Conservation (phyloP, 2,888 invertebrate genomes). For the Lasioglossum lativentre region DNA sequence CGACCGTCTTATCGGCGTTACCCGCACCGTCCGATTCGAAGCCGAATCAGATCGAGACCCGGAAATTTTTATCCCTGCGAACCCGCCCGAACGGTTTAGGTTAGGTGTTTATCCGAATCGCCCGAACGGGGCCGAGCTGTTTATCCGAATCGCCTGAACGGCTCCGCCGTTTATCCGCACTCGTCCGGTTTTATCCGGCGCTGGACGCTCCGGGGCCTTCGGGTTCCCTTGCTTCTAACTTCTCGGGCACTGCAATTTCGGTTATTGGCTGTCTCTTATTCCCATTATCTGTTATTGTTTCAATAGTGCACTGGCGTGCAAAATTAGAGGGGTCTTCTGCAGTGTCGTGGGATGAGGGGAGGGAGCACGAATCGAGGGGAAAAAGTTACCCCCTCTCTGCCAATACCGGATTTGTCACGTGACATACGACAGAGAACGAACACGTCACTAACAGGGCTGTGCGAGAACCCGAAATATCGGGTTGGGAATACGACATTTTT, state of each 20-base stretch:
- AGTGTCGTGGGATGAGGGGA: too few relatives aligned
- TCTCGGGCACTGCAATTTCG: neutral
- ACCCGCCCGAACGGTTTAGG: neutral
- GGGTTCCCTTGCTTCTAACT: neutral
- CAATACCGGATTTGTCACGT: too few relatives aligned
- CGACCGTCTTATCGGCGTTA: neutral
- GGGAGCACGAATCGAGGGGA: too few relatives aligned
- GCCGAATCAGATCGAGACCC: neutral
- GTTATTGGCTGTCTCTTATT: neutral
- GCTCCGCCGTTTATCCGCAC: neutral
- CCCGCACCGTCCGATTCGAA: neutral
- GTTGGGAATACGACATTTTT: too few relatives aligned
- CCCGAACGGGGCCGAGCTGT: neutral
- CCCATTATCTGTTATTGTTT: neutral
- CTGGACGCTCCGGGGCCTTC: neutral
- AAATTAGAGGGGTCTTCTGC: too few relatives aligned
- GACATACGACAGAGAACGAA: too few relatives aligned
- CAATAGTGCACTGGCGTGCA: neutral
- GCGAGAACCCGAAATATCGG: too few relatives aligned
- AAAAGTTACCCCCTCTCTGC: too few relatives aligned
- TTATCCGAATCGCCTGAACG: conserved; percentile 8
- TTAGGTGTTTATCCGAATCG: neutral
- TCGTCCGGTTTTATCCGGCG: neutral
- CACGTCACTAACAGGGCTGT: too few relatives aligned
- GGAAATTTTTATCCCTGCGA: neutral